Percentiles rank a stretch among this genome's conserved stretches.
Evolutionary conservation across 1,140 invertebrate species (phyloP).

Genomic region (Neuroterus valhalla): DNA sequence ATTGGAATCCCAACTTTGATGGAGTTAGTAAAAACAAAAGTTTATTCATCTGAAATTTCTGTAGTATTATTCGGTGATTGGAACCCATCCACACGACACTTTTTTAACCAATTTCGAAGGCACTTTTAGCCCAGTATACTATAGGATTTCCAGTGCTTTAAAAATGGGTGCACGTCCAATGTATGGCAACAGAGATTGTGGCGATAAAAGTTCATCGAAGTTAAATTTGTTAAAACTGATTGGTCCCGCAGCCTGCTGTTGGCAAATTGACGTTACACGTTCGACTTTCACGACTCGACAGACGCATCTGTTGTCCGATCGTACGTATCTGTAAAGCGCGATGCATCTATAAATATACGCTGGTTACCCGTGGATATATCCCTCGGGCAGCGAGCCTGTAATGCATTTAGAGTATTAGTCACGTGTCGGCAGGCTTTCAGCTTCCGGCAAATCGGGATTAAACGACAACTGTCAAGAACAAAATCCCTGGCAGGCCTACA

Average conservation of each 20-base stretch:
- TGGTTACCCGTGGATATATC: slow-evolving; percentile 22
- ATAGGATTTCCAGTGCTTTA: too few relatives aligned
- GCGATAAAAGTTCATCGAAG: slow-evolving; percentile 17
- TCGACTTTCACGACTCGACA: slow-evolving; percentile 30
- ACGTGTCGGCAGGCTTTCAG: slow-evolving; percentile 37
- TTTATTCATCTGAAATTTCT: too few relatives aligned
- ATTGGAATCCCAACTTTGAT: too few relatives aligned
- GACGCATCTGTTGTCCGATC: slow-evolving; percentile 32
- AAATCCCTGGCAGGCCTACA: slow-evolving; percentile 34
- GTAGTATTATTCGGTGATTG: too few relatives aligned
- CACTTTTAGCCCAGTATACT: too few relatives aligned
- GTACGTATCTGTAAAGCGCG: slow-evolving; percentile 9
- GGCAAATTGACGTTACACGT: slow-evolving; percentile 20
- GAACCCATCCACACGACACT: too few relatives aligned
- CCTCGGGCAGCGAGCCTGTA: slow-evolving; percentile 32
- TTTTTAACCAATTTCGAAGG: neutral
- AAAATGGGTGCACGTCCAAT: neutral
- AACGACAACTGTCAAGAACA: slow-evolving; percentile 53
- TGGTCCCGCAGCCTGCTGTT: slow-evolving; percentile 27
- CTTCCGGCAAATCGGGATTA: slow-evolving; percentile 46
- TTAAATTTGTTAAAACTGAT: slow-evolving; percentile 28
- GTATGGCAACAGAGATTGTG: neutral
- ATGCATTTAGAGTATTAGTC: slow-evolving; percentile 42
- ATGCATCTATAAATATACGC: slow-evolving; percentile 34
- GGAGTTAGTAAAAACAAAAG: too few relatives aligned